Conservation (phyloP, 2,888 invertebrate genomes). For the Volucella inflata region DNA sequence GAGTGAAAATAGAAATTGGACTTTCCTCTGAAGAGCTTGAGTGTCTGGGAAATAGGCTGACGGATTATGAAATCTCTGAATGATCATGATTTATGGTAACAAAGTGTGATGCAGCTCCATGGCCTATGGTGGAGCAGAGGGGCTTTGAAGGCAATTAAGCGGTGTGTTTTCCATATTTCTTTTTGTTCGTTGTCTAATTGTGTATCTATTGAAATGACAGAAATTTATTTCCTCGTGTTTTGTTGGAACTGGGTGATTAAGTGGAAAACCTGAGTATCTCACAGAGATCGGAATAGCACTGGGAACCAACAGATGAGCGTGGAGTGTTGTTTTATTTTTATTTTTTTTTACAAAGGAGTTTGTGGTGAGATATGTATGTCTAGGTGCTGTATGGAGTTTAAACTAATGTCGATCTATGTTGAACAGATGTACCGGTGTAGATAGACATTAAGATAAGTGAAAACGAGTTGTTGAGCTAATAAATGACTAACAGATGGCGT, state of each 20-base stretch:
- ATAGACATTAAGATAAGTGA: too few relatives aligned
- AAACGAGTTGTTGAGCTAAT: too few relatives aligned
- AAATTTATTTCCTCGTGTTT: conserved; percentile 4
- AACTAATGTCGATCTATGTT: too few relatives aligned
- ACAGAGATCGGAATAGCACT: neutral
- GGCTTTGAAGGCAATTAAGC: conserved; percentile 6
- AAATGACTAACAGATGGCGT: too few relatives aligned
- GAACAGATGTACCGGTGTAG: too few relatives aligned
- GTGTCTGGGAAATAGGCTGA: conserved; percentile 46
- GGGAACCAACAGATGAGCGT: neutral
- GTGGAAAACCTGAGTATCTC: neutral
- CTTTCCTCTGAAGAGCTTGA: conserved; percentile 17
- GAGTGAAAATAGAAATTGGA: conserved; percentile 23
- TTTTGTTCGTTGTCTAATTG: conserved; percentile 16
- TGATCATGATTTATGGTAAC: conserved; percentile 59
- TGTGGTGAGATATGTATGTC: too few relatives aligned
- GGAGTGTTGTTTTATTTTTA: too few relatives aligned
- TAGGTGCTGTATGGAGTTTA: too few relatives aligned
- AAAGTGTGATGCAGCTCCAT: neutral
- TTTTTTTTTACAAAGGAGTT: too few relatives aligned
- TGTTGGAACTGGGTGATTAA: neutral
- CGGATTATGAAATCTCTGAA: conserved; percentile 65
- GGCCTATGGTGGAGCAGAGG: neutral
- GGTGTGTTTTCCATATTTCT: conserved; percentile 8
- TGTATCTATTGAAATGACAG: conserved; percentile 19